A percentile compares a stretch with the other conserved stretches of the same genome.
phyloP scores from a whole-genome alignment of 1,140 invertebrate species.

The Brachionus rubens region DNA sequence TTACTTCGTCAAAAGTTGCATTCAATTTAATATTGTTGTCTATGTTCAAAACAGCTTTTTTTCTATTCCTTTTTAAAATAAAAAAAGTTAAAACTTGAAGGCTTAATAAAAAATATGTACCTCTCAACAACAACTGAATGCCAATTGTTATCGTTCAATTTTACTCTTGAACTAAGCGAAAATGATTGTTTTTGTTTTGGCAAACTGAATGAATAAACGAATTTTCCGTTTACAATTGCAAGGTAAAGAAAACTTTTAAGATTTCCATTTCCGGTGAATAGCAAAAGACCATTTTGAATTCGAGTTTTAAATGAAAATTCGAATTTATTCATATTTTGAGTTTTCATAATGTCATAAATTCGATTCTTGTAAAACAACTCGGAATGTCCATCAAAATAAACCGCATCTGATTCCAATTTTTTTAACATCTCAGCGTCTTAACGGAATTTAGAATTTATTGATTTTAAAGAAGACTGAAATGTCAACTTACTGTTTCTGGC shows the following conservation, averaged over 20 bases:
- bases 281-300: not conserved
- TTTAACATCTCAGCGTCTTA: not conserved
- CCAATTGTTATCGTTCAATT: not conserved
- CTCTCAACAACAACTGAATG: not conserved
- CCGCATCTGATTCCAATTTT: not conserved
- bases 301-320: slow-evolving; percentile 5
- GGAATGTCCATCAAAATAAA: slow-evolving; percentile 22
- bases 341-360: not conserved
- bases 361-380: not conserved
- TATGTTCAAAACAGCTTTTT: not conserved
- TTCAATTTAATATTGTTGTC: slow-evolving; percentile 8
- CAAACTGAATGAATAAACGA: slow-evolving; percentile 21
- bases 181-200: slow-evolving; percentile 26
- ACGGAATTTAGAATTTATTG: not conserved
- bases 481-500: not conserved
- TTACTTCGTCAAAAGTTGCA: slow-evolving; percentile 23
- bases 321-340: not conserved
- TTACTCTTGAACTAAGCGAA: not conserved
- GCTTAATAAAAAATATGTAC: not conserved
- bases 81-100: not conserved
- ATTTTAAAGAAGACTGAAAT: not conserved
- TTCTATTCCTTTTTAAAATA: not conserved
- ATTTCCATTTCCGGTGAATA: slow-evolving; percentile 11
- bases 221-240: not conserved
- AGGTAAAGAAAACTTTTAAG: not conserved